These are phyloP conservation scores for Candoia aspera DNA, from an alignment of 2,113 vertebrate species.

Conservation along the genomic window DNA sequence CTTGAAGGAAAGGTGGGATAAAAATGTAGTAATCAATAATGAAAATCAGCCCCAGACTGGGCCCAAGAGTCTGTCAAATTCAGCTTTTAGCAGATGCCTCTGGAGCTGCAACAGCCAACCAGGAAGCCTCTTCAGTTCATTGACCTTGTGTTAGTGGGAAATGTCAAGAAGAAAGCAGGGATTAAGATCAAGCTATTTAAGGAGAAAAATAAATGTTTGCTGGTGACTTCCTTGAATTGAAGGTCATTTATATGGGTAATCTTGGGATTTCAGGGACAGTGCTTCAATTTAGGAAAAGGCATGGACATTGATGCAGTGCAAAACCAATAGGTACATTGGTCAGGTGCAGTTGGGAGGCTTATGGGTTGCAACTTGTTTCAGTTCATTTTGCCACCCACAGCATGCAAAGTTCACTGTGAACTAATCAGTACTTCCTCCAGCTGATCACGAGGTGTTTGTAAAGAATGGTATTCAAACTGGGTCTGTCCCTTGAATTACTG, in stretches of 20 bases:
- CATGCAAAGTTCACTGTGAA: too few species aligned
- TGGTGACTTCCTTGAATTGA: not conserved
- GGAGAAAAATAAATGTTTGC: slow-evolving; percentile 15
- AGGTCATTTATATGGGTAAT: slow-evolving; percentile 6
- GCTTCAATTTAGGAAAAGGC: not conserved
- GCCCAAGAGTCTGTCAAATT: not conserved
- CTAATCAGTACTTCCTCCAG: too few species aligned
- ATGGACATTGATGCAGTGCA: not conserved
- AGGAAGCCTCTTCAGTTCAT: slow-evolving; percentile 8
- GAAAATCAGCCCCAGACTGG: not conserved
- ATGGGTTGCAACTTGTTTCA: not conserved
- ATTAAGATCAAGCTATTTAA: slow-evolving; percentile 24
- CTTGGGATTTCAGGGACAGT: not conserved
- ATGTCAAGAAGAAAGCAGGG: slow-evolving; percentile 17
- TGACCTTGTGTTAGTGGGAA: slow-evolving; percentile 6
- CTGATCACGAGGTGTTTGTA: too few species aligned
- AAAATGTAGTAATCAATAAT: not conserved
- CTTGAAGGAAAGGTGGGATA: not conserved
- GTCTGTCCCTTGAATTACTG: too few species aligned
- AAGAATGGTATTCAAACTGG: too few species aligned
- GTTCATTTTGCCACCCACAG: too few species aligned
- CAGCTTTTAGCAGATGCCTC: not conserved
- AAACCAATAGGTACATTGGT: not conserved
- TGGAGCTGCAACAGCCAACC: not conserved
- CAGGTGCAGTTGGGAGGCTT: not conserved